phyloP scores from a whole-genome alignment of 1,140 invertebrate species.

The Lordiphosa stackelbergi region DNA sequence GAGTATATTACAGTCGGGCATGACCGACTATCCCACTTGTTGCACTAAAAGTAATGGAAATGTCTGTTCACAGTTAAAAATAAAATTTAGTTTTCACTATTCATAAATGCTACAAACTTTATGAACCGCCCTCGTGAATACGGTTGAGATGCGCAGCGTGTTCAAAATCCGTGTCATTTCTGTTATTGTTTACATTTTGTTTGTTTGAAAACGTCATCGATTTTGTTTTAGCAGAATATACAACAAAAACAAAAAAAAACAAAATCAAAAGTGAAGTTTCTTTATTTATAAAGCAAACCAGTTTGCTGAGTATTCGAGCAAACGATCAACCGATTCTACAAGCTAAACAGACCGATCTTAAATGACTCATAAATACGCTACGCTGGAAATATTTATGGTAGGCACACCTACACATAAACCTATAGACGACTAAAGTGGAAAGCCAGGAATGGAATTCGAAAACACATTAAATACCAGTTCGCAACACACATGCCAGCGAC shows the following conservation, averaged over 20 bases:
- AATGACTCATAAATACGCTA: slow-evolving; percentile 49
- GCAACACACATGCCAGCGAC: background rate
- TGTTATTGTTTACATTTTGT: slow-evolving; percentile 42
- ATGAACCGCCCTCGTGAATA: background rate
- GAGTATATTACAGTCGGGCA: too few relatives aligned
- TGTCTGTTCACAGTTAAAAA: too few relatives aligned
- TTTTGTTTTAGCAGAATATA: slow-evolving; percentile 10
- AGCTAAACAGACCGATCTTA: slow-evolving; percentile 19
- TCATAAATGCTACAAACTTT: too few relatives aligned
- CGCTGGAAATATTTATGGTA: slow-evolving; percentile 22
- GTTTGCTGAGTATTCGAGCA: slow-evolving; percentile 36
- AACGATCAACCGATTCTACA: slow-evolving; percentile 31
- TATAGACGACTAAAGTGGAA: slow-evolving; percentile 16
- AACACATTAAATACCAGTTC: slow-evolving; percentile 24
- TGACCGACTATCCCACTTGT: too few relatives aligned
- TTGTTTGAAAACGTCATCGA: slow-evolving; percentile 41
- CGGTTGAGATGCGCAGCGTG: background rate
- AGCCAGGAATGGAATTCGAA: slow-evolving; percentile 36
- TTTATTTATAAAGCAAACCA: slow-evolving; percentile 38
- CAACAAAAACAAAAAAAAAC: slow-evolving; percentile 45
- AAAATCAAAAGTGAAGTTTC: slow-evolving; percentile 67
- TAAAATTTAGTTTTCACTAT: too few relatives aligned
- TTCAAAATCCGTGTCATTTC: slow-evolving; percentile 6
- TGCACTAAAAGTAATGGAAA: too few relatives aligned
- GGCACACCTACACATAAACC: slow-evolving; percentile 30